Evolutionary conservation across 2,797 vertebrate genomes (phyloP).

Genomic region (Paratrypauchen microcephalus): DNA sequence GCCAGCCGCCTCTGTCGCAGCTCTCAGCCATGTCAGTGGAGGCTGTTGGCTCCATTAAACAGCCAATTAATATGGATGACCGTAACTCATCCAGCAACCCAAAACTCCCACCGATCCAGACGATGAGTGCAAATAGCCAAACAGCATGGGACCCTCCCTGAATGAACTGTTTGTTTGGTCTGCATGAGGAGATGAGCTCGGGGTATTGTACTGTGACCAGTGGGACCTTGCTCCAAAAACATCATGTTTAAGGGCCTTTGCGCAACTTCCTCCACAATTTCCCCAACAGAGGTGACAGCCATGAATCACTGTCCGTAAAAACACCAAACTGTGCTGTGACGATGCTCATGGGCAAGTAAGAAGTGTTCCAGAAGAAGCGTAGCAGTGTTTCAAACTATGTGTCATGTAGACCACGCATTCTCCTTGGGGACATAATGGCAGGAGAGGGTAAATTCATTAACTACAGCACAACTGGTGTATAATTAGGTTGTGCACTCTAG

Average conservation of each 20-base stretch:
- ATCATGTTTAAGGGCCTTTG: constrained; percentile 5
- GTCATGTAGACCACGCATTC: constrained; percentile 50
- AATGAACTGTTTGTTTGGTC: constrained; percentile 29
- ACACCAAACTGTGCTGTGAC: constrained; percentile 15
- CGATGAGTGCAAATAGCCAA: constrained; percentile 52
- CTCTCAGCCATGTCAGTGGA: constrained; percentile 59
- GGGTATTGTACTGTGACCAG: constrained; percentile 16
- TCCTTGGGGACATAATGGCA: constrained; percentile 48
- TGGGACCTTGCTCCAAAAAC: constrained; percentile 7
- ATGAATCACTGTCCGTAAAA: constrained; percentile 35
- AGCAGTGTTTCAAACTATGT: constrained; percentile 54
- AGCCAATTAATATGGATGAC: constrained; percentile 73
- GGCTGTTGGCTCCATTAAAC: constrained; percentile 65
- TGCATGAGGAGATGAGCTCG: constrained; percentile 25
- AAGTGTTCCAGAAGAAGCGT: constrained; percentile 54
- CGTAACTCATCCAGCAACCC: constrained; percentile 56
- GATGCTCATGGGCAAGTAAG: background rate
- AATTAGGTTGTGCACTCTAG: constrained; percentile 69
- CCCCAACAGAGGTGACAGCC: constrained; percentile 26
- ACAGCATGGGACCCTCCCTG: constrained; percentile 41
- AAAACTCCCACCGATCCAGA: constrained; percentile 68
- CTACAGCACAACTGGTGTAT: constrained; percentile 60
- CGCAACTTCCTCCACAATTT: constrained; percentile 20
- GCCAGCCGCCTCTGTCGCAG: constrained; percentile 56
- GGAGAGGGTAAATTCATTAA: constrained; percentile 71